A percentile compares a stretch with the other conserved stretches of the same genome.
These are phyloP conservation scores for Pachymerium ferrugineum DNA, from an alignment of 2,888 invertebrate species.

Conservation along the genomic window DNA sequence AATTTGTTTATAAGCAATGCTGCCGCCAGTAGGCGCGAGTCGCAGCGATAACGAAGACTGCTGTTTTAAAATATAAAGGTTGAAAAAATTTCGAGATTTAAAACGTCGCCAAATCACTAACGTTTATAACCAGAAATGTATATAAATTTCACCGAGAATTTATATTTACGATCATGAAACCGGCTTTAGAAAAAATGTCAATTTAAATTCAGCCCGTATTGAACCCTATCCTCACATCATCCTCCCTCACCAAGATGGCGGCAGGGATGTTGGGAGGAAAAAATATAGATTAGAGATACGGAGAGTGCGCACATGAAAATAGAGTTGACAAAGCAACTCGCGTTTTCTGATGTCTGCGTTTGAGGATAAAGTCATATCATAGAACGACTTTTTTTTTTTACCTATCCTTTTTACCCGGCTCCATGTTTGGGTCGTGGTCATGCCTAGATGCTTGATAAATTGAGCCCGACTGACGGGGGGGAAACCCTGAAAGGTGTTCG, in stretches of 20 bases:
- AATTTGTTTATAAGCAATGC: background rate
- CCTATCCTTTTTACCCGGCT: background rate
- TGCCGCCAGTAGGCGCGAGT: slow-evolving; percentile 7
- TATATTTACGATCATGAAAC: too few relatives aligned
- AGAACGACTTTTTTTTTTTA: background rate
- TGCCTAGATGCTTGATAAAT: slow-evolving; percentile 29
- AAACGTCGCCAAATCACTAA: too few relatives aligned
- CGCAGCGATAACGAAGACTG: background rate
- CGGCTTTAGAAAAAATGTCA: too few relatives aligned
- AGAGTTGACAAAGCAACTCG: background rate
- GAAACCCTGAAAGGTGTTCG: background rate
- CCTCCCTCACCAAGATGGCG: slow-evolving; percentile 6
- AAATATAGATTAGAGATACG: background rate
- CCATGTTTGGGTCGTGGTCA: slow-evolving; percentile 18
- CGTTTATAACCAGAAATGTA: too few relatives aligned
- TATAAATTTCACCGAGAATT: too few relatives aligned
- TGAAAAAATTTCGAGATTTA: background rate
- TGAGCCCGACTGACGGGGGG: slow-evolving; percentile 21
- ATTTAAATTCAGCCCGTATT: background rate
- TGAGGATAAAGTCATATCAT: background rate
- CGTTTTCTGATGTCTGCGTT: background rate
- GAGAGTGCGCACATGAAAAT: slow-evolving; percentile 1
- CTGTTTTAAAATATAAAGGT: too few relatives aligned
- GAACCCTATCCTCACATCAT: background rate
- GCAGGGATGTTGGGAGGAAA: background rate